These are phyloP conservation scores for Abrostola triplasia DNA, from an alignment of 2,888 invertebrate genomes.

Conservation along the genomic window DNA sequence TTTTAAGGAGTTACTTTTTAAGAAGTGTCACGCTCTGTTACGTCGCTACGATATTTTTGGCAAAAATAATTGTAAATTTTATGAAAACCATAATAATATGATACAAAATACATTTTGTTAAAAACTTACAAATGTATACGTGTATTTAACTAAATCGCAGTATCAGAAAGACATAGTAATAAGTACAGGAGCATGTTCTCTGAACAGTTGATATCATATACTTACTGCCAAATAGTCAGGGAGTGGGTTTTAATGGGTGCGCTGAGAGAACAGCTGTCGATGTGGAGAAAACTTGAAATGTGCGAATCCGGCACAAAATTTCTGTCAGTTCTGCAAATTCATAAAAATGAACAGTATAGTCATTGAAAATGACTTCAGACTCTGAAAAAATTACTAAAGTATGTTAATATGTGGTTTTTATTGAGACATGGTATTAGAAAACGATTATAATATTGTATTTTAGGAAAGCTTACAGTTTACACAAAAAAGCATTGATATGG, in stretches of 20 bases:
- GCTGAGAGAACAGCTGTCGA: slow-evolving; percentile 65
- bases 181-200: neutral
- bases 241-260: slow-evolving; percentile 68
- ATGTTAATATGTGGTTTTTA: too few relatives aligned
- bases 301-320: slow-evolving; percentile 60
- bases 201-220: slow-evolving; percentile 43
- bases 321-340: slow-evolving; percentile 59
- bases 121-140: too few relatives aligned
- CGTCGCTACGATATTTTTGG: slow-evolving; percentile 12
- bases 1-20: slow-evolving; percentile 48
- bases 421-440: neutral
- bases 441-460: neutral
- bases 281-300: slow-evolving; percentile 61
- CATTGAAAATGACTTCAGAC: slow-evolving; percentile 55
- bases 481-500: too few relatives aligned
- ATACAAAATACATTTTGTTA: too few relatives aligned
- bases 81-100: neutral
- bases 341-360: slow-evolving; percentile 67
- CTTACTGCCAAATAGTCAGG: slow-evolving; percentile 54
- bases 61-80: neutral
- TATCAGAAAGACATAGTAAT: too few relatives aligned
- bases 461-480: too few relatives aligned
- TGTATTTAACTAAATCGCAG: too few relatives aligned
- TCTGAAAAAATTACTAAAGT: slow-evolving; percentile 6
- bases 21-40: slow-evolving; percentile 26